A percentile compares a stretch with the other conserved stretches of the same genome.
These are phyloP conservation scores for Mesembrinibis cayennensis DNA, from an alignment of 2,113 vertebrate species.

Conservation along the genomic window DNA sequence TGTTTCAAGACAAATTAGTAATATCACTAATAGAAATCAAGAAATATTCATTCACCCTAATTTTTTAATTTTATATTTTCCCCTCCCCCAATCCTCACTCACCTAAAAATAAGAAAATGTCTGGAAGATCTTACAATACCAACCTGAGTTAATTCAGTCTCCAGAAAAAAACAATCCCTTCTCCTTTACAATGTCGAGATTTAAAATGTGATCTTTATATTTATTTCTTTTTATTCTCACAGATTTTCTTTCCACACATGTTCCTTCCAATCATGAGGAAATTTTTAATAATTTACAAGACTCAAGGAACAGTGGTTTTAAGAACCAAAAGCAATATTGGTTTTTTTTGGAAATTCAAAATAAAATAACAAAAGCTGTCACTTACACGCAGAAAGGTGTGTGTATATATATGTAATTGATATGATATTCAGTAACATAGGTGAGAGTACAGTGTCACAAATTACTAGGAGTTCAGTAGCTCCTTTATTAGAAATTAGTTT, in stretches of 20 bases:
- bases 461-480: background rate
- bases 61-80: background rate
- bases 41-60: background rate
- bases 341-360: background rate
- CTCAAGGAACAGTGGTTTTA: background rate
- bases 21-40: background rate
- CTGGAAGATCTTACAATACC: background rate
- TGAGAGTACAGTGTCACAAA: background rate
- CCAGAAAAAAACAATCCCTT: background rate
- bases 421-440: background rate
- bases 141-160: background rate
- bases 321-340: background rate
- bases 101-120: background rate
- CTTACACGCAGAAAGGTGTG: background rate
- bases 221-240: background rate
- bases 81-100: background rate
- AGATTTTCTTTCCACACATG: background rate
- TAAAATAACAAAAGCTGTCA: background rate
- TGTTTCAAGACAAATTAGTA: background rate
- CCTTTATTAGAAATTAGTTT: conserved; percentile 38
- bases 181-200: background rate
- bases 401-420: background rate
- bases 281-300: background rate
- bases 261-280: background rate
- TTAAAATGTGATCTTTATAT: background rate